Evolutionary conservation across 2,888 invertebrate genomes (phyloP), one percentile per base, ranked within the genome.

Genomic region (Xestia rhomboidea): DNA sequence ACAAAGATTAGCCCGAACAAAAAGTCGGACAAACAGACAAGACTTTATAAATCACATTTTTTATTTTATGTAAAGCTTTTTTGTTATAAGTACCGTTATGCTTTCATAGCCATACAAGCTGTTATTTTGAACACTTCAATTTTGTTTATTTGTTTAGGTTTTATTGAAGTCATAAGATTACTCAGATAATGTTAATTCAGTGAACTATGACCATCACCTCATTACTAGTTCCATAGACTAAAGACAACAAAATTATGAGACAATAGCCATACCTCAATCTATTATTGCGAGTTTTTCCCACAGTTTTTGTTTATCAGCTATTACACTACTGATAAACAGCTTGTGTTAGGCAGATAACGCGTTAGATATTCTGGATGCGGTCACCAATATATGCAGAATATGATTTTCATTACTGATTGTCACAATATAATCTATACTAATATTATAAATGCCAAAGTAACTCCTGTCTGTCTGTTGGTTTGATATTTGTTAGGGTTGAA

Each of bases 221-320:
- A 68, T 73, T 27, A 63, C n/a, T 63, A 21, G 18, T 41, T 71
- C 10, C 54, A 66, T 34, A 60, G 34, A 41, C 15, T 15, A 7
- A 64, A 49, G 70, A 54, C n/a, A 54, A 34, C 18, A 30, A 30
- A 11, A 21, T 21, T 4, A 63, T 7, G 15, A 30, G 8, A 44
- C 13, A 46, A 38, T 68, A 46, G 11, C 15, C 2, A 27, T 54
- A 46, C 21, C 34, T 62, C 10, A 21, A 46, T 54, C 6, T 66
- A 57, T 54, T 30, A 34, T 13, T 46, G 30, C 3, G 2, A 41
- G 10, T 41, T 13, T 46, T 81, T 83, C 83, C 60, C 84, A 73
- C 80, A 83, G 68, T 73, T 51, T 64, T 30, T 49, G 34, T 30
- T 79, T 83, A 79, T 73, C 79, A 68, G 69, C 38, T 7, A 38